These are phyloP conservation scores for Mamestra brassicae DNA, from an alignment of 2,888 invertebrate species.

Conservation along the genomic window DNA sequence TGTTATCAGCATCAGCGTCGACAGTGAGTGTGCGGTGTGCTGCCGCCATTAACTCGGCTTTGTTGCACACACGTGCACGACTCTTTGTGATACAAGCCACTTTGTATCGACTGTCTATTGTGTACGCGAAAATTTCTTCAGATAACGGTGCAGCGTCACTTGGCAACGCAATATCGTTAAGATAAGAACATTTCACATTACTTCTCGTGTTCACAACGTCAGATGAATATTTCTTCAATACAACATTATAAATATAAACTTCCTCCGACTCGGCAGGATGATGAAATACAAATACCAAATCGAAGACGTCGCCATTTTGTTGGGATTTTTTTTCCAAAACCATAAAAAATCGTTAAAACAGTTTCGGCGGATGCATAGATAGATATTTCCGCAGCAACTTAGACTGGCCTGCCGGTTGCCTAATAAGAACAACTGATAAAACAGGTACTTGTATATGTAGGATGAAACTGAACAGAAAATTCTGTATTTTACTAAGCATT, in stretches of 20 bases:
- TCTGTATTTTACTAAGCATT: too few relatives aligned
- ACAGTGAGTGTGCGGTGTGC: conserved; percentile 36
- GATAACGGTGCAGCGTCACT: conserved; percentile 61
- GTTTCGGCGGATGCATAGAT: conserved; percentile 22
- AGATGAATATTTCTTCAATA: conserved; percentile 35
- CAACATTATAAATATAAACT: conserved; percentile 38
- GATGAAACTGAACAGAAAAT: conserved; percentile 5
- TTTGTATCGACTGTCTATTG: conserved; percentile 63
- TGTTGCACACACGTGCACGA: conserved; percentile 60
- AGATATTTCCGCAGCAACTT: conserved; percentile 29
- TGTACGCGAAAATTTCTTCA: conserved; percentile 66
- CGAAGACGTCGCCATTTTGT: conserved; percentile 6
- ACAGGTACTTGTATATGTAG: conserved; percentile 18
- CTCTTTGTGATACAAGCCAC: conserved; percentile 62
- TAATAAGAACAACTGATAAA: conserved; percentile 24
- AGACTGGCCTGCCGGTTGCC: conserved; percentile 23
- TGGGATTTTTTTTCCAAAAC: conserved; percentile 12
- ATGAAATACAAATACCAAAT: conserved; percentile 39
- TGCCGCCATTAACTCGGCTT: conserved; percentile 52
- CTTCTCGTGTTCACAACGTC: conserved; percentile 16
- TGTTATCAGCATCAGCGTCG: conserved; percentile 63
- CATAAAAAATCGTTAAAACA: conserved; percentile 16
- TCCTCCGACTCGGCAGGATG: conserved; percentile 22
- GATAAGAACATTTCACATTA: conserved; percentile 52
- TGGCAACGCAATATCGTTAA: conserved; percentile 51